Percentiles rank a stretch among this genome's conserved stretches.
phyloP scores from a whole-genome alignment of 2,113 vertebrate genomes.

The Toxotes jaculatrix region DNA sequence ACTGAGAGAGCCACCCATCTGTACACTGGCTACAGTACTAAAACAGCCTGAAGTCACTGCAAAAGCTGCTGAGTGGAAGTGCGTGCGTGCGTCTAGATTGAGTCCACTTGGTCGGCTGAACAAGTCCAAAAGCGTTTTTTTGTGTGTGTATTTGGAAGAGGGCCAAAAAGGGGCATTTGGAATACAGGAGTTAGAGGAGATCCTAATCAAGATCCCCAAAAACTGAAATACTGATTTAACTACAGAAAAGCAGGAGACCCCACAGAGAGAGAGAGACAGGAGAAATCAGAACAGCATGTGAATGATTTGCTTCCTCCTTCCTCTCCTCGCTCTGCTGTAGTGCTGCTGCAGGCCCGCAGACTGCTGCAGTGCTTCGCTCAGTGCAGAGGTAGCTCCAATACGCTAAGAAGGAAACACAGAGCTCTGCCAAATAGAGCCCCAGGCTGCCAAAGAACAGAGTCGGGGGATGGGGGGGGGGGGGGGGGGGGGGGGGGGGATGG shows the following conservation, averaged over 20 bases:
- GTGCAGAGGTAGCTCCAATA: constrained; percentile 56
- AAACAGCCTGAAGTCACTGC: constrained; percentile 41
- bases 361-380: constrained; percentile 60
- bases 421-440: constrained; percentile 58
- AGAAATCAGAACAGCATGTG: not conserved
- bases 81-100: constrained; percentile 2
- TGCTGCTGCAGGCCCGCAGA: constrained; percentile 40
- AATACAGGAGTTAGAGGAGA: not conserved
- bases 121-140: not conserved
- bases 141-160: not conserved
- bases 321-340: constrained; percentile 15
- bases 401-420: constrained; percentile 40
- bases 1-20: constrained; percentile 35
- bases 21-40: constrained; percentile 16
- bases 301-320: not conserved
- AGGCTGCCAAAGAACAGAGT: constrained; percentile 38
- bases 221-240: not conserved
- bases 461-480: too few relatives aligned
- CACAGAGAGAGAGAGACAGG: not conserved
- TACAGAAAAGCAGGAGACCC: not conserved
- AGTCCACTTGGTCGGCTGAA: not conserved
- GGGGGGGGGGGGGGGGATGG: too few relatives aligned
- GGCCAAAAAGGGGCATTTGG: not conserved
- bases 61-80: constrained; percentile 22
- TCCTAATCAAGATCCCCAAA: not conserved